Conservation (phyloP, 2,797 vertebrate species). For the Chelmon rostratus region DNA sequence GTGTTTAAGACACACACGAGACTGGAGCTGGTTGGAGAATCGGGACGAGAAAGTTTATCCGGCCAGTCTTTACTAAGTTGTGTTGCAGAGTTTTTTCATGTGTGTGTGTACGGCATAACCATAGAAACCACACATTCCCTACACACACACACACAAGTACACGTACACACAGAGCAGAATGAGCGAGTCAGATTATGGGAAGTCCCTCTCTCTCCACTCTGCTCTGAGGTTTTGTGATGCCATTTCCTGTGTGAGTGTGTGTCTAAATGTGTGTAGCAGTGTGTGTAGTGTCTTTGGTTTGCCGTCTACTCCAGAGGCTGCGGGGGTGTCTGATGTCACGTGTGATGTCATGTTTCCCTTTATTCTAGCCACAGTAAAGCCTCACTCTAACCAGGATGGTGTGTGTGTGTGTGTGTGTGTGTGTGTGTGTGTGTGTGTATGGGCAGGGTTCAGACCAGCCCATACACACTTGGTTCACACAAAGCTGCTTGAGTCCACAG, state of each 20-base stretch:
- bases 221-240: slow-evolving; percentile 71
- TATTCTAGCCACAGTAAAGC: slow-evolving; percentile 64
- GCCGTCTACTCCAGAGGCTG: slow-evolving; percentile 53
- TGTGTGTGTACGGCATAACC: slow-evolving; percentile 37
- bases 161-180: slow-evolving; percentile 32
- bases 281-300: slow-evolving; percentile 62
- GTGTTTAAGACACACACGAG: background rate
- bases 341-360: slow-evolving; percentile 75
- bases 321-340: slow-evolving; percentile 68
- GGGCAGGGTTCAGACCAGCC: slow-evolving; percentile 25
- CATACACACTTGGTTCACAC: slow-evolving; percentile 17
- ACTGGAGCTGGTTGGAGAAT: slow-evolving; percentile 17
- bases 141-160: background rate
- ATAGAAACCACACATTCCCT: slow-evolving; percentile 31
- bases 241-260: slow-evolving; percentile 62
- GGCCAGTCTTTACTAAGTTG: too few species aligned
- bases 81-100: background rate
- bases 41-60: slow-evolving; percentile 11
- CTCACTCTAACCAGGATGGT: slow-evolving; percentile 40
- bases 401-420: slow-evolving; percentile 42
- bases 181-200: slow-evolving; percentile 67
- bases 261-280: slow-evolving; percentile 7
- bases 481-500: slow-evolving; percentile 24
- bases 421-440: slow-evolving; percentile 17
- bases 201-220: slow-evolving; percentile 69